Conservation (phyloP, 2,113 vertebrate genomes). For the Acrocephalus kingi region DNA sequence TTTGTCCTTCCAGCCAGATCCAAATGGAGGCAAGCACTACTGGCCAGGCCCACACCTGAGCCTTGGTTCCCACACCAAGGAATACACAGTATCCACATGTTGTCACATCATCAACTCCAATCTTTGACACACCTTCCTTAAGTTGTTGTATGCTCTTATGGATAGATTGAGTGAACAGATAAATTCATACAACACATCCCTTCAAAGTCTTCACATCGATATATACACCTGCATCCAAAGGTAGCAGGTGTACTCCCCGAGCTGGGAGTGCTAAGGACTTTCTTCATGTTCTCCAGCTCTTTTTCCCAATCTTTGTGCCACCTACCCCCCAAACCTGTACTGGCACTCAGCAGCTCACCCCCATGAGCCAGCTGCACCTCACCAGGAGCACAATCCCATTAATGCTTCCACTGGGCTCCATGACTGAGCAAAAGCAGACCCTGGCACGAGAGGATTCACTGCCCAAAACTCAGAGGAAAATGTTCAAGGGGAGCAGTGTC, state of each 20-base stretch:
- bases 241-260: neutral
- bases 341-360: neutral
- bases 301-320: neutral
- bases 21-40: neutral
- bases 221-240: neutral
- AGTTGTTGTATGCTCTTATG: too few species aligned
- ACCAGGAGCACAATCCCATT: neutral
- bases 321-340: neutral
- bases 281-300: neutral
- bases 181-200: too few species aligned
- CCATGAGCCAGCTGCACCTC: neutral
- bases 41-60: rapidly evolving
- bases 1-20: neutral
- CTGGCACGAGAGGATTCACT: rapidly evolving
- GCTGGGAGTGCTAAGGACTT: neutral
- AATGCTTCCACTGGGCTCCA: neutral
- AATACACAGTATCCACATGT: neutral
- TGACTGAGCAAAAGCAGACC: neutral
- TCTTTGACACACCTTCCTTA: too few species aligned
- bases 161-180: too few species aligned
- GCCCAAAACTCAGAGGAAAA: neutral
- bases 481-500: neutral
- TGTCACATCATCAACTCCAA: too few species aligned
- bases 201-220: too few species aligned
- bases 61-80: too few species aligned